These are phyloP conservation scores for Scalopus aquaticus DNA, from an alignment of 2,113 vertebrate species.

Conservation along the genomic window DNA sequence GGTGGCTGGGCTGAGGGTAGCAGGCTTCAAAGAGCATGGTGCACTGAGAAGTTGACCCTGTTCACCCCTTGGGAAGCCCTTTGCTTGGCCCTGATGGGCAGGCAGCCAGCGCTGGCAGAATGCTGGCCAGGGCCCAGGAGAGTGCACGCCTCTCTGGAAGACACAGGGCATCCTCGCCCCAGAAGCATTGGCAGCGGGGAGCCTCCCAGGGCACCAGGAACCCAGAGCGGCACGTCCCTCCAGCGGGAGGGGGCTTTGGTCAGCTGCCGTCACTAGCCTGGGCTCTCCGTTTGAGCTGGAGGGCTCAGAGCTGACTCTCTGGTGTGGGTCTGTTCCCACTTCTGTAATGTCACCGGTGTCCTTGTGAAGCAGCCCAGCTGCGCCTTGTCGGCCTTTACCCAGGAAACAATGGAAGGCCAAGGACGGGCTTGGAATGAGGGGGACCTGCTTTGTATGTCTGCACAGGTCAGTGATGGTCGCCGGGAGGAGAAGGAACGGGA, in stretches of 20 bases:
- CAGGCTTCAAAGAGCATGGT: background rate
- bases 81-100: background rate
- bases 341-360: background rate
- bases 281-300: background rate
- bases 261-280: background rate
- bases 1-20: background rate
- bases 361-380: background rate
- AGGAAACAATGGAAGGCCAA: background rate
- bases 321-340: background rate
- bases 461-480: background rate
- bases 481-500: background rate
- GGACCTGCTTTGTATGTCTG: background rate
- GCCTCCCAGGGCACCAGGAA: background rate
- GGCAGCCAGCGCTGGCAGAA: background rate
- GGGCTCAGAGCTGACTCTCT: background rate
- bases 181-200: background rate
- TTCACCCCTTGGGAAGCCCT: background rate
- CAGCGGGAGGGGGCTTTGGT: background rate
- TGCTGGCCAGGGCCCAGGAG: background rate
- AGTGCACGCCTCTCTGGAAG: background rate
- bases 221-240: background rate
- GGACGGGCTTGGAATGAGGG: background rate
- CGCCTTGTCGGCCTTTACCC: background rate
- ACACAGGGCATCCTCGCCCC: background rate
- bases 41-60: background rate